Percentiles rank a stretch among this genome's conserved stretches.
These are phyloP conservation scores for Alligator sinensis DNA, from an alignment of 2,113 vertebrate species.

Conservation along the genomic window DNA sequence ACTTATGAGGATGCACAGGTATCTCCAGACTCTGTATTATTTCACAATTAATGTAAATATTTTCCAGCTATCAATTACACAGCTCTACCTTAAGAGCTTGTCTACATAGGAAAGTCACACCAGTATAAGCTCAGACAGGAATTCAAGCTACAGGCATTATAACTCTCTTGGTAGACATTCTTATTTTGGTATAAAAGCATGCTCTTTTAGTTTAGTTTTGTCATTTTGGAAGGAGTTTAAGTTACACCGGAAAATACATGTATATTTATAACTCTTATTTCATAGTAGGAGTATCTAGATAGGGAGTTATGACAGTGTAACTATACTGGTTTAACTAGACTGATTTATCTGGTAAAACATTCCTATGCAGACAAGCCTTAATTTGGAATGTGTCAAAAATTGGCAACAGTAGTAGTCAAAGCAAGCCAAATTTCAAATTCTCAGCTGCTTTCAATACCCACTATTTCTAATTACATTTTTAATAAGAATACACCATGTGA, in stretches of 20 bases:
- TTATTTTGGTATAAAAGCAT: slow-evolving; percentile 21
- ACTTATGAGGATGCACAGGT: slow-evolving; percentile 29
- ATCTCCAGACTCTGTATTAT: slow-evolving; percentile 5
- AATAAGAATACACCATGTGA: background rate
- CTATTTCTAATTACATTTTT: background rate
- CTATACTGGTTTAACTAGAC: too few species aligned
- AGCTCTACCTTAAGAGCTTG: slow-evolving; percentile 8
- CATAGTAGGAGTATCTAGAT: too few species aligned
- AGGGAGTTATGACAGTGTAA: too few species aligned
- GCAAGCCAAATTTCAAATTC: background rate
- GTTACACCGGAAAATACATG: too few species aligned
- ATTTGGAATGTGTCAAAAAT: too few species aligned
- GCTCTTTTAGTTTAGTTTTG: slow-evolving; percentile 27
- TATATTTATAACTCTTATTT: too few species aligned
- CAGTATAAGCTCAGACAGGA: background rate
- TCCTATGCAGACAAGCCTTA: too few species aligned
- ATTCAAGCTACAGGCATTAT: slow-evolving; percentile 31
- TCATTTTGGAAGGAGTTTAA: background rate
- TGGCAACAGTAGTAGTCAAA: background rate
- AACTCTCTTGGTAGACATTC: background rate
- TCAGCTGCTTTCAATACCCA: background rate
- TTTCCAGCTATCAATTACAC: slow-evolving; percentile 33
- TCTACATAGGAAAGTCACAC: background rate
- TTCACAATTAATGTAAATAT: slow-evolving; percentile 44
- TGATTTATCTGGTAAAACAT: too few species aligned